Evolutionary conservation across 2,113 vertebrate genomes (phyloP).

Genomic region (Isurus oxyrinchus): DNA sequence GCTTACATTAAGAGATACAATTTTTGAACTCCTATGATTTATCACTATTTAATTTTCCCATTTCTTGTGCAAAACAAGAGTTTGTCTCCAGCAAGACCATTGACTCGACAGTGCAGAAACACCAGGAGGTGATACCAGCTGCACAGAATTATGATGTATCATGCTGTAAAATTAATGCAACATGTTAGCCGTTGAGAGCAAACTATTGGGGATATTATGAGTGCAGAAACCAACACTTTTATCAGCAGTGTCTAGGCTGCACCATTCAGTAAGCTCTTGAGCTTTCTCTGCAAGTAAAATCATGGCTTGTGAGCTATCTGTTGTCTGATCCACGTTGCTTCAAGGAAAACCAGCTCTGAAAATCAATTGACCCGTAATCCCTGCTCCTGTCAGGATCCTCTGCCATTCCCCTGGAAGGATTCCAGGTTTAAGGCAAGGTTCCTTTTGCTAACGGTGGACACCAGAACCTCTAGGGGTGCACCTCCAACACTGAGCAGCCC

Average conservation of each 20-base stretch:
- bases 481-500: not conserved
- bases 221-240: not conserved
- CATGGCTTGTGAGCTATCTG: not conserved
- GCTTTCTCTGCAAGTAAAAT: not conserved
- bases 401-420: not conserved
- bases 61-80: not conserved
- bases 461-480: not conserved
- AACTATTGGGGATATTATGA: not conserved
- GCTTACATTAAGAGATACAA: not conserved
- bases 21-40: not conserved
- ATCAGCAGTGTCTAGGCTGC: not conserved
- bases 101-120: not conserved
- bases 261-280: not conserved
- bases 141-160: not conserved
- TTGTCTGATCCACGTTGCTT: not conserved
- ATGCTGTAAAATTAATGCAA: not conserved
- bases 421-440: not conserved
- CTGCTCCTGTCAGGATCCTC: not conserved
- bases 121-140: not conserved
- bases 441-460: not conserved
- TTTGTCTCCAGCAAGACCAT: not conserved
- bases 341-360: not conserved
- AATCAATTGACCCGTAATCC: not conserved
- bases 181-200: not conserved
- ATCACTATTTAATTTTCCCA: conserved; percentile 1